Percentiles rank a stretch among this genome's conserved stretches.
Conservation (phyloP, 2,888 invertebrate genomes). For the Himalopsyche japonica region DNA sequence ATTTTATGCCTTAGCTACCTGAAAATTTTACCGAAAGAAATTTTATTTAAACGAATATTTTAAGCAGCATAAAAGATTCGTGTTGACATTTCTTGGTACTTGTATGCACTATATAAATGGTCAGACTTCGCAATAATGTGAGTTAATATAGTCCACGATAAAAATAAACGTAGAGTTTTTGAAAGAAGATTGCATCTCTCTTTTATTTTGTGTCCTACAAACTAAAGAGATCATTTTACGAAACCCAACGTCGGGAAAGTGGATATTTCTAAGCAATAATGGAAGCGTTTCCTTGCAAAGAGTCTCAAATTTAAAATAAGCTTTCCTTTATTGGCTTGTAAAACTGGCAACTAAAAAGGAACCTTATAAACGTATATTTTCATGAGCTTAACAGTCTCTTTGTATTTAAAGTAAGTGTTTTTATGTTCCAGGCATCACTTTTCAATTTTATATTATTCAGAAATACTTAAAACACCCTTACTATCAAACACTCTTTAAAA, state of each 20-base stretch:
- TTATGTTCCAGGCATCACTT: not conserved
- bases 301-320: conserved; percentile 19
- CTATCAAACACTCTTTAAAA: not conserved
- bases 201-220: not conserved
- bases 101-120: not conserved
- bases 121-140: not conserved
- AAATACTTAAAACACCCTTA: not conserved
- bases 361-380: not conserved
- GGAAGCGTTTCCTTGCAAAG: conserved; percentile 10
- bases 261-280: conserved; percentile 21
- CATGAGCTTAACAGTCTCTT: not conserved
- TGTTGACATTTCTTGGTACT: too few species aligned
- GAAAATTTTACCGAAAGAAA: too few species aligned
- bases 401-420: not conserved
- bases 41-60: too few species aligned
- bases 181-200: not conserved
- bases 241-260: conserved; percentile 4
- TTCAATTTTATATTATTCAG: not conserved
- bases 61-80: too few species aligned
- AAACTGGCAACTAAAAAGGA: conserved; percentile 7
- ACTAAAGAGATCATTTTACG: conserved; percentile 5
- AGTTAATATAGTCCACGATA: not conserved
- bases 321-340: conserved; percentile 9
- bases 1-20: too few species aligned
- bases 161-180: not conserved